Evolutionary conservation across 2,797 vertebrate genomes (phyloP), one percentile per base, ranked within the genome.

Genomic region (Enteromius viviparus): DNA sequence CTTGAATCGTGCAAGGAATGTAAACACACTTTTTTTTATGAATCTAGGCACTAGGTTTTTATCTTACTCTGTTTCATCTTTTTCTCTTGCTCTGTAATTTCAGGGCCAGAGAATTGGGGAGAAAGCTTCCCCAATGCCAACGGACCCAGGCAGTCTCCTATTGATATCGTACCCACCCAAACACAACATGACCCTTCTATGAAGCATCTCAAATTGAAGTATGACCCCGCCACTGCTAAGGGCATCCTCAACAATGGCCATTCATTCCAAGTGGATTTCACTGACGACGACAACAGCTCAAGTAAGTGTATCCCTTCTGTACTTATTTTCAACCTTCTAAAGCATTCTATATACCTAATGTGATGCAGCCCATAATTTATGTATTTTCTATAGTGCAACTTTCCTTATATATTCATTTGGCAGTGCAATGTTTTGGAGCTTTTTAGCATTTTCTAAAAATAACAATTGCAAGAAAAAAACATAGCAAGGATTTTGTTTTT

Each of bases 241-340:
- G 92, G 95, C 88, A 97, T 99, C 82, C 92, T 96, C 81, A 99
- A 99, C 90, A 99, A 95, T 0, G 97, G 98, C 26, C 96, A 97
- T 80, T 96, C 97, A 85, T 96, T 98, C 92, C 96, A 92, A 72
- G 97, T 99, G 74, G 96, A 96, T 91, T 99, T 96, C 42, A 93
- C 95, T 86, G 98, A 99, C 32, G 95, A 95, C 0, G 86, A 91
- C 0, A 94, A 97, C 92, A 96, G 93, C 83, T 97, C 97, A 93
- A 96, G 98, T 99, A 92, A 93, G 95, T 90, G 55, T 23, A 40
- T 45, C 40, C 9, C 14, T 45, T 8, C 15, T 78, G 76, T 37
- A 23, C n/a, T 42, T n/a, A 9, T 58, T 49, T 66, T 17, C 58
- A 82, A n/a, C 15, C 15, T 81, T 7, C 42, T 42, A 47, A 65